Base-by-base conservation (phyloP, 2,888 invertebrate species). In the Athrips mouffetella region DNA sequence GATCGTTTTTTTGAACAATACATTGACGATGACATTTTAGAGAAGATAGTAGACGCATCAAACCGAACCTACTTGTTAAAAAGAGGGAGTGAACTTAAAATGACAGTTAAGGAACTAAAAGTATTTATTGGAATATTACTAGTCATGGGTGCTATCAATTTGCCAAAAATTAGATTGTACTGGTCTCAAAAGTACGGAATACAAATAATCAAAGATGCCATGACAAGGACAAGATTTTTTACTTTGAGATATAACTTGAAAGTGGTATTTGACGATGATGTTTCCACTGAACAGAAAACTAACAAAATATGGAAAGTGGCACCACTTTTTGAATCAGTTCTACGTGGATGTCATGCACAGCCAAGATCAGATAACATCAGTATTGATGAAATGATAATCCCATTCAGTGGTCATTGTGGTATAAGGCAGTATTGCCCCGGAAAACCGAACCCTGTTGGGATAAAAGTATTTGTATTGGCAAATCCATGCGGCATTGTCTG, bases 391-490 rank as follows among this genome's bases (percentile, higher is more conserved):
- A 55, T 55, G 54, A 54, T 57, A 20, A 52, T 57, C 4, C 56
- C 56, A 1, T 58, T 56, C 37, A 48, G 51, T 7, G 54, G 51
- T 3, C 25, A 31, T 18, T 54, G 51, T 33, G 40, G 27, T 7
- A 47, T 57, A 2, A 40, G 45, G 11, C 57, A 57, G 42, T 54
- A 53, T 44, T 50, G 52, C 30, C 53, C 58, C 3, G 48, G 47
- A 6, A 59, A 59, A 33, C 55, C 51, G 1, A 53, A 60, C 20
- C 57, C 57, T 5, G 42, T 41, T 10, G 57, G 58, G 1, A 27
- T 60, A 2, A 58, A 60, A 50, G 52, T 46, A 3, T 60, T 60
- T 45, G 54, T 60, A 8, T 47, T 54, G 21, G 55, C 60, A 6
- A 51, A 49, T 4, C 54, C 55, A n/a, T n/a, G n/a, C n/a, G n/a